Evolutionary conservation across 1,140 invertebrate genomes (phyloP), one percentile per base, ranked within the genome.

Genomic region (Tetraneura akinire): DNA sequence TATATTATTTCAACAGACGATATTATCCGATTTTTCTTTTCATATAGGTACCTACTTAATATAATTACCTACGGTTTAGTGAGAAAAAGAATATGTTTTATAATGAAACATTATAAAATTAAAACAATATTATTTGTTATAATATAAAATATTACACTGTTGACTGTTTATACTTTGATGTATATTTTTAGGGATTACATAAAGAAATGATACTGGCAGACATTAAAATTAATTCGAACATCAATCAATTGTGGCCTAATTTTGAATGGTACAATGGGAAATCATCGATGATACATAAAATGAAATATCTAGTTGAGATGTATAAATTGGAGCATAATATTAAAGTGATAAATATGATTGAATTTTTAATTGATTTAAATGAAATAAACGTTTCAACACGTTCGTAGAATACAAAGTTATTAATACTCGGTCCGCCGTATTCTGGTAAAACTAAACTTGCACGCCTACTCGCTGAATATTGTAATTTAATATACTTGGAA

Each of bases 191-290:
- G 66, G 42, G 66, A 1, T 13, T 47, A 16, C 66, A 70, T 10
- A 70, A 49, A 70, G 42, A 49, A 29, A 70, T 70, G 16, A 18
- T 70, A 5, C 29, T 45, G 3, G 16, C 21, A 0, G 66, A 70
- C 26, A 47, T 49, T 10, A 49, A 26, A 49, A 14, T 70, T 1
- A 32, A 26, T 49, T 47, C 42, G 14, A 49, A 8, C 16, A 47
- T 70, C 8, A 26, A 70, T 4, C 66, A 14, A 23, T 16, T 70
- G 23, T 70, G 66, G 66, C 45, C 66, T 4, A 18, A 49, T 49
- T 70, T 70, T 14, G 45, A 70, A 8, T 70, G 66, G 66, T 70
- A 70, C 21, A 18, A 49, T 16, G 47, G 26, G 16, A 49, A 32
- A 26, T 23, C 42, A 47, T 29, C 66, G 6, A 49, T 70, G 6